These are phyloP conservation scores for Betta splendens DNA, from an alignment of 2,797 vertebrate species.

Conservation along the genomic window DNA sequence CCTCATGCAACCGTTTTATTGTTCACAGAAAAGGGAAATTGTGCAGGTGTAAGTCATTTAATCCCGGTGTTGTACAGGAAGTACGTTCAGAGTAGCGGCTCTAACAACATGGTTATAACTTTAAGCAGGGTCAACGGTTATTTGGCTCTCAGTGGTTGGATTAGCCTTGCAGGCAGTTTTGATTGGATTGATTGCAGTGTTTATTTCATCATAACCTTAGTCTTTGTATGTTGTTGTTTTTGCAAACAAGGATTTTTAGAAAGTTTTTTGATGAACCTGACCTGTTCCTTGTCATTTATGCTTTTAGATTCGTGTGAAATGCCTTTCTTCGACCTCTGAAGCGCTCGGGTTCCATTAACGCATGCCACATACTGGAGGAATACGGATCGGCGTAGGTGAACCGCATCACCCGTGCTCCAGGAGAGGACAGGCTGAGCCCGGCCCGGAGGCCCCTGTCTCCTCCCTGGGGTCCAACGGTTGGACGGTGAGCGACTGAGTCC, in stretches of 20 bases:
- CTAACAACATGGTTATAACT: too few relatives aligned
- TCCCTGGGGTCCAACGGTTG: constrained; percentile 27
- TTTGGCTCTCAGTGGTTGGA: not conserved
- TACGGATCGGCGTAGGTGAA: constrained; percentile 46
- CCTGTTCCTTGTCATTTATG: not conserved
- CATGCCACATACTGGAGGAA: constrained; percentile 57
- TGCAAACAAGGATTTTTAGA: too few relatives aligned
- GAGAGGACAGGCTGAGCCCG: constrained; percentile 46
- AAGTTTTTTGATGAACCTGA: too few relatives aligned
- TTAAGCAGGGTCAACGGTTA: not conserved
- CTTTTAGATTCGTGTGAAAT: constrained; percentile 45
- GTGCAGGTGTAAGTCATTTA: too few relatives aligned
- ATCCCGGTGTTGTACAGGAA: too few relatives aligned
- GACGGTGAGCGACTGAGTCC: constrained; percentile 56
- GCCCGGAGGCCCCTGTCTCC: constrained; percentile 40
- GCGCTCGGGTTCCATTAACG: constrained; percentile 62
- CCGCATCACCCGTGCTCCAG: constrained; percentile 28
- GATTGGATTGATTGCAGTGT: not conserved
- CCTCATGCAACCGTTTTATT: too few relatives aligned
- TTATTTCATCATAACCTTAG: not conserved
- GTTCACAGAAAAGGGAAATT: too few relatives aligned
- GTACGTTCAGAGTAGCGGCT: too few relatives aligned
- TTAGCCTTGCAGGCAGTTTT: not conserved
- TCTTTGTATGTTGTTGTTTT: not conserved
- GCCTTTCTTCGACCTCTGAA: constrained; percentile 39